Evolutionary conservation across 2,797 vertebrate species (phyloP).

Genomic region (Oreortyx pictus): DNA sequence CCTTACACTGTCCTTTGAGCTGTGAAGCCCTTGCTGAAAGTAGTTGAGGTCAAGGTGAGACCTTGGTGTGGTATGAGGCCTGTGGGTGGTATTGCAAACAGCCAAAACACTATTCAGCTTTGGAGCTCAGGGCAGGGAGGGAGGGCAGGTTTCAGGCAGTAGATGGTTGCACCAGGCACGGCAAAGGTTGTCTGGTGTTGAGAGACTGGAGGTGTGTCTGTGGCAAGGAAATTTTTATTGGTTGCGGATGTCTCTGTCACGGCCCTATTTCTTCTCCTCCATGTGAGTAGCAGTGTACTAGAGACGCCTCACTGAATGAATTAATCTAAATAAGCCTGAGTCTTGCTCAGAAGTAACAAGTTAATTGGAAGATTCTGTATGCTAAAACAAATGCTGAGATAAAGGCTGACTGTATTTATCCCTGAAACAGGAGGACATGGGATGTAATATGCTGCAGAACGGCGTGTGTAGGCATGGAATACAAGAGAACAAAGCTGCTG

Average conservation of each 20-base stretch:
- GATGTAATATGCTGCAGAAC: background rate
- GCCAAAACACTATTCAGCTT: background rate
- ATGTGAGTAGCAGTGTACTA: background rate
- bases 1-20: background rate
- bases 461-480: background rate
- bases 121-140: background rate
- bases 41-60: background rate
- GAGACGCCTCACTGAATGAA: background rate
- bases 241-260: background rate
- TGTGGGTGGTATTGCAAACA: background rate
- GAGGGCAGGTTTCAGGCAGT: background rate
- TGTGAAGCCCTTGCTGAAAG: background rate
- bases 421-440: background rate
- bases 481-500: background rate
- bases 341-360: background rate
- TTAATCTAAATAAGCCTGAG: background rate
- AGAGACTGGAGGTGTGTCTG: accelerated
- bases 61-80: background rate
- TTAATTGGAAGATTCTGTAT: background rate
- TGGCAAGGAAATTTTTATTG: background rate
- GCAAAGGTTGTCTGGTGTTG: background rate
- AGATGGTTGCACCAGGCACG: background rate
- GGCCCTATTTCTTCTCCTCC: background rate
- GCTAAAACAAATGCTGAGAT: background rate
- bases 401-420: background rate